Conservation (phyloP, 2,888 invertebrate genomes). For the Melinaea marsaeus region DNA sequence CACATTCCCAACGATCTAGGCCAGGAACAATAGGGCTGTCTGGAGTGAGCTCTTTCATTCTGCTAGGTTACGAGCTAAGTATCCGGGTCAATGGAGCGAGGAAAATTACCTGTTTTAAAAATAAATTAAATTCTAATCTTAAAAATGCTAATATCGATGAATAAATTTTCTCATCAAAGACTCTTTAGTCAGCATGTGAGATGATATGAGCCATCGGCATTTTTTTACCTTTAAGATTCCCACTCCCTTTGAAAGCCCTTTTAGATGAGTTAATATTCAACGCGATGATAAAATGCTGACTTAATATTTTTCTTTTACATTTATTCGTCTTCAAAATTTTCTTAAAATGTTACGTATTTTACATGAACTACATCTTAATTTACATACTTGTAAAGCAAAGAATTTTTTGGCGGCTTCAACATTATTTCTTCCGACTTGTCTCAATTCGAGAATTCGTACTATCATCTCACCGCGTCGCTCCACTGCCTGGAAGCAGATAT, state of each 20-base stretch:
- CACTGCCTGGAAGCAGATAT: slow-evolving; percentile 79
- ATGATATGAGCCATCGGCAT: slow-evolving; percentile 8
- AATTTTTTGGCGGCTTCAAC: slow-evolving; percentile 93
- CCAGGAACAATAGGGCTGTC: slow-evolving; percentile 63
- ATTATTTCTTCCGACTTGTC: slow-evolving; percentile 91
- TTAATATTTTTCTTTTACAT: too few species aligned
- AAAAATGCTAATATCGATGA: slow-evolving; percentile 31
- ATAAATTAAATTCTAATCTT: slow-evolving; percentile 32
- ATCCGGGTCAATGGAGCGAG: slow-evolving; percentile 66
- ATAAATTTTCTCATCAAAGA: slow-evolving; percentile 27
- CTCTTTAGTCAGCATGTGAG: slow-evolving; percentile 14
- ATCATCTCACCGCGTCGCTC: slow-evolving; percentile 97
- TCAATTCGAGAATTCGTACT: slow-evolving; percentile 91
- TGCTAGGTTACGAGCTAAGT: slow-evolving; percentile 58
- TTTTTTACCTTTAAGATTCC: slow-evolving; percentile 13
- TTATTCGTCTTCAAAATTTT: too few species aligned
- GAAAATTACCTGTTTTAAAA: slow-evolving; percentile 53
- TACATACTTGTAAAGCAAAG: slow-evolving; percentile 84
- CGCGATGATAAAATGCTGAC: neutral
- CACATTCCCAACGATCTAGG: slow-evolving; percentile 69
- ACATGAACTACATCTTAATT: neutral
- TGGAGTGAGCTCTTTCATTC: slow-evolving; percentile 62
- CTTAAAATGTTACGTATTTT: too few species aligned
- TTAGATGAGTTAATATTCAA: slow-evolving; percentile 2
- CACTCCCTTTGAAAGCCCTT: slow-evolving; percentile 16